Evolutionary conservation across 2,797 vertebrate species (phyloP), one percentile per base, ranked within the genome.

Genomic region (Petrocephalus schoutedeni): DNA sequence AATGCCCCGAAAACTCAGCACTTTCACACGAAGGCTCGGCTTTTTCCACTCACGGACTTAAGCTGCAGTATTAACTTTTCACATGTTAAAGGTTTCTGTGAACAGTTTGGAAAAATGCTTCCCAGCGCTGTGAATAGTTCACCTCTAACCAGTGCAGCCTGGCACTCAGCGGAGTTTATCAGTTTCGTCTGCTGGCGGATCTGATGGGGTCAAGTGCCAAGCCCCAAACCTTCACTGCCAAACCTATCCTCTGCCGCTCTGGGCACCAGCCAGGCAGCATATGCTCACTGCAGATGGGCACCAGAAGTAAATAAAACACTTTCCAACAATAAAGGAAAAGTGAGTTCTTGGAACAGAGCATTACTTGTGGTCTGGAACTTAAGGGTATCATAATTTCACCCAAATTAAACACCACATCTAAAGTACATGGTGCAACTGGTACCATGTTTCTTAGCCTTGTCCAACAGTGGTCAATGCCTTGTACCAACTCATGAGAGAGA

Each of bases 271-370:
- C 85, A 86, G 58, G 58, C n/a, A 49, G 36, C 28, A 53, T 85
- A 56, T 58, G 32, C 58, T 59, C 45, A 32, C 61, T 80, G 71
- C 82, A 67, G 21, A 85, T 54, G 87, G 51, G 21, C 49, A 32
- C 45, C 14, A 51, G 28, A 67, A 54, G 23, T 88, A 56, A 67
- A 85, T 88, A 88, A 56, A 85, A 32, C 28, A 56, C 58, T 64
- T 51, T 85, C 80, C 45, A 58, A 54, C 80, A 51, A 85, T 36
- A 64, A 54, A 85, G 82, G 53, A 85, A 88, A 88, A 88, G 82
- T 85, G 49, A 32, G 83, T 54, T 85, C 80, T 88, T 85, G 80
- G 45, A 83, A 49, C 21, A 32, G 45, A 49, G 21, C 51, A 41
- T 5, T 12, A 32, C 59, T 41, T 53, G 82, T 32, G 87, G 36